These are phyloP conservation scores for Harpegnathos saltator DNA, from an alignment of 1,140 invertebrate species.

Conservation along the genomic window DNA sequence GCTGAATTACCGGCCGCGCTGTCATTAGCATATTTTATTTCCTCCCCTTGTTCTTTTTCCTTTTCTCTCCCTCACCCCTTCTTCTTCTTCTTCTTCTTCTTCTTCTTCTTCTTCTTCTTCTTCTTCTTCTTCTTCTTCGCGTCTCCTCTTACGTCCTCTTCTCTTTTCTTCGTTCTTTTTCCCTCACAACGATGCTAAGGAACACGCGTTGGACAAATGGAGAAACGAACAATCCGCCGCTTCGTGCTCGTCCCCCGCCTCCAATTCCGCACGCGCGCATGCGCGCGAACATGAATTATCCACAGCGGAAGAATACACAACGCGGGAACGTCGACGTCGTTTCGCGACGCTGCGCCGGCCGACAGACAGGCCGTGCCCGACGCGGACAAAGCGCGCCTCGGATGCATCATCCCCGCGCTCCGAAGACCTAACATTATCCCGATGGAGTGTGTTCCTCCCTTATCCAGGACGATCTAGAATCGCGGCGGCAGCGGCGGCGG, in stretches of 20 bases:
- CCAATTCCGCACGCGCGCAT: not conserved
- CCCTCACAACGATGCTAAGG: too few species aligned
- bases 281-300: conserved; percentile 32
- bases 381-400: conserved; percentile 14
- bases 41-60: not conserved
- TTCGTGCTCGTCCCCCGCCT: not conserved
- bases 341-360: not conserved
- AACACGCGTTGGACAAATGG: not conserved
- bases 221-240: conserved; percentile 18
- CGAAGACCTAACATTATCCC: conserved; percentile 60
- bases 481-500: not conserved
- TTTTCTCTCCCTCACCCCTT: not conserved
- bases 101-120: not conserved
- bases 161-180: not conserved
- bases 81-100: not conserved
- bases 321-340: conserved; percentile 20
- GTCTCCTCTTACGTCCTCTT: not conserved
- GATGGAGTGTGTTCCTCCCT: conserved; percentile 41
- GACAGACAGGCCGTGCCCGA: conserved; percentile 35
- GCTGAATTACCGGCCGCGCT: conserved; percentile 5
- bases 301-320: conserved; percentile 37
- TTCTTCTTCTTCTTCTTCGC: not conserved
- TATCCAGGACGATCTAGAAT: conserved; percentile 68
- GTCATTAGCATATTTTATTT: not conserved
- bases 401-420: conserved; percentile 28